Evolutionary conservation across 2,888 invertebrate species (phyloP).

Genomic region (Caenorhabditis drosophilae): DNA sequence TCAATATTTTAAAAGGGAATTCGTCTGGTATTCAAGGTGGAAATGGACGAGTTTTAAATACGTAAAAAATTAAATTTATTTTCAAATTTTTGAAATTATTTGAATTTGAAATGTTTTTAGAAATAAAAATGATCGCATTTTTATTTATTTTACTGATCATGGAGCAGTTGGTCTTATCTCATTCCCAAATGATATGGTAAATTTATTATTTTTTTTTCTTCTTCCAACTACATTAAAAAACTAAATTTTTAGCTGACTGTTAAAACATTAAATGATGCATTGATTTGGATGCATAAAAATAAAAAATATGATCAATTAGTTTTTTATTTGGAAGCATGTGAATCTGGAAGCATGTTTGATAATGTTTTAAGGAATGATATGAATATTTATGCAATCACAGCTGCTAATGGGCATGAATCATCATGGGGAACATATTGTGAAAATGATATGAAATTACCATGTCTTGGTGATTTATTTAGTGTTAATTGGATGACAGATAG

Average conservation of each 20-base stretch:
- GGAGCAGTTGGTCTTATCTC: conserved; percentile 75
- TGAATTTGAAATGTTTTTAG: conserved; percentile 68
- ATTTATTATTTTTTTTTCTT: not conserved
- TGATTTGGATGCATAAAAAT: conserved; percentile 71
- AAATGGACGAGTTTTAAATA: conserved; percentile 55
- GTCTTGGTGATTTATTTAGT: conserved; percentile 76
- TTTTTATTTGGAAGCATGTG: conserved; percentile 76
- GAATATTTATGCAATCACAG: conserved; percentile 74
- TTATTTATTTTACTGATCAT: conserved; percentile 76
- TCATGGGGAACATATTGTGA: conserved; percentile 76
- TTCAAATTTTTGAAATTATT: conserved; percentile 71
- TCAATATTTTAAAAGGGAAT: conserved; percentile 74
- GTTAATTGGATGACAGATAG: conserved; percentile 76
- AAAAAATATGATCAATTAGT: conserved; percentile 73
- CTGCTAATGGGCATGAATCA: conserved; percentile 74
- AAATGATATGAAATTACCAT: conserved; percentile 64
- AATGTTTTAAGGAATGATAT: conserved; percentile 71
- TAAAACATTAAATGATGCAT: conserved; percentile 69
- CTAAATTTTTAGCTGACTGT: conserved; percentile 68
- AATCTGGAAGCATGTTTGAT: conserved; percentile 76
- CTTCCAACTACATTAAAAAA: not conserved
- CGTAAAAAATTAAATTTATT: conserved; percentile 66
- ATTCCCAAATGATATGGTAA: conserved; percentile 72
- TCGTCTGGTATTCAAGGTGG: conserved; percentile 71
- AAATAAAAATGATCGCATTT: conserved; percentile 74